phyloP scores from a whole-genome alignment of 1,140 invertebrate genomes.

The Metopolophium dirhodum region DNA sequence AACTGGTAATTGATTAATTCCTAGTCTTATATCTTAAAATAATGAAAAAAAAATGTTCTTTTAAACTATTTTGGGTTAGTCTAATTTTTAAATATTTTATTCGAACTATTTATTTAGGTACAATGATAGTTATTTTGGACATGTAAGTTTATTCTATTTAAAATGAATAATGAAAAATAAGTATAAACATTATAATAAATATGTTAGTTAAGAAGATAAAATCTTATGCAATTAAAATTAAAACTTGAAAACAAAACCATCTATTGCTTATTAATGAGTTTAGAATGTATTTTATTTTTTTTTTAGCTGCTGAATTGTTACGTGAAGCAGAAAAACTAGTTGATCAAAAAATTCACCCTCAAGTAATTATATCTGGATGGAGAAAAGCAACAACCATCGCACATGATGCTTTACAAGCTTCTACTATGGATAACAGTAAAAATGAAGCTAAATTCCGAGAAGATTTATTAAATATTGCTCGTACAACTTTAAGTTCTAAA shows the following conservation, averaged over 20 bases:
- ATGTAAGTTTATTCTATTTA: not conserved
- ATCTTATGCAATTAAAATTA: no score
- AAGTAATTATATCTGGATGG: conserved; percentile 97
- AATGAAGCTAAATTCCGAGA: conserved; percentile 81
- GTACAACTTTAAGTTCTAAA: conserved; percentile 97
- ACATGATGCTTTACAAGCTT: conserved; percentile 77
- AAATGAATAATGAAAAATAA: not conserved
- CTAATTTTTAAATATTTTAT: no score
- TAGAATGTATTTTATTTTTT: not conserved
- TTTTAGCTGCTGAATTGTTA: conserved; percentile 87
- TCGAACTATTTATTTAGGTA: no score
- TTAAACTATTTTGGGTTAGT: no score
- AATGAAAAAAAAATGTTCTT: no score
- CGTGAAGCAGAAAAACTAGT: conserved; percentile 95
- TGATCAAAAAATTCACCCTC: conserved; percentile 95
- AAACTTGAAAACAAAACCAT: no score
- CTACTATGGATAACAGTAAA: conserved; percentile 79
- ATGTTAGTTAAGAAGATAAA: no score
- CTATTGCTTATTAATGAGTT: not conserved
- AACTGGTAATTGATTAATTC: no score
- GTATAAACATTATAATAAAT: no score
- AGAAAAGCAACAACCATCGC: conserved; percentile 85
- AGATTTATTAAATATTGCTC: conserved; percentile 95
- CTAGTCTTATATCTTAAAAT: no score
- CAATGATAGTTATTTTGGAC: not conserved